phyloP scores from a whole-genome alignment of 2,113 vertebrate genomes.

The Strigops habroptila region DNA sequence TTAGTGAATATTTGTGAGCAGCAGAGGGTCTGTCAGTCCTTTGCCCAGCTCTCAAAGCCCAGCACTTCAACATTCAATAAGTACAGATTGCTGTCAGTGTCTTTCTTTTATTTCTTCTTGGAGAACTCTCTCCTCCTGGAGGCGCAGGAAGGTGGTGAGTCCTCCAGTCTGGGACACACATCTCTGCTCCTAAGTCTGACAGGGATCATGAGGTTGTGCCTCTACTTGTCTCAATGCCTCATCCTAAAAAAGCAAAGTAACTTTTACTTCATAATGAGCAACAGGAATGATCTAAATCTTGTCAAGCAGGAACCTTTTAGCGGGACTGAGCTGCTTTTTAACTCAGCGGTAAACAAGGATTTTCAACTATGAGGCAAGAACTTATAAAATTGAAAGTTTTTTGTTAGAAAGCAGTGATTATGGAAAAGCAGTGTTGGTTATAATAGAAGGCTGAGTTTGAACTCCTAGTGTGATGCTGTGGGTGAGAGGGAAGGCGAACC shows the following conservation, averaged over 20 bases:
- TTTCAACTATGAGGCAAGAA: conserved; percentile 21
- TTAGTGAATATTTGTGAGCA: background rate
- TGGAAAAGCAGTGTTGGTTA: background rate
- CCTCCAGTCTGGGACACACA: background rate
- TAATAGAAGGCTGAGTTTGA: background rate
- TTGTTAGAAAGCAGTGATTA: background rate
- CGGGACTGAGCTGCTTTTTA: background rate
- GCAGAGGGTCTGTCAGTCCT: background rate
- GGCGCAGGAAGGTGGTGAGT: background rate
- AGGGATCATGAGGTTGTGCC: background rate
- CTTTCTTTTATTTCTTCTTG: background rate
- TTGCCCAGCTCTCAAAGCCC: background rate
- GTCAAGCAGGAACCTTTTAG: background rate
- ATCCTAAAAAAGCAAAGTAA: background rate
- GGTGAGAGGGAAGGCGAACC: background rate
- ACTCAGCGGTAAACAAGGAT: conserved; percentile 13
- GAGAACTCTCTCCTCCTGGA: background rate
- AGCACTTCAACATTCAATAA: background rate
- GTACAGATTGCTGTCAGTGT: background rate
- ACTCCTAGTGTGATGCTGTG: background rate
- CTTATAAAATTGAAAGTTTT: conserved; percentile 11
- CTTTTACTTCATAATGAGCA: background rate
- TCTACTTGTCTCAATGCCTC: background rate
- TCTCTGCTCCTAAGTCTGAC: background rate
- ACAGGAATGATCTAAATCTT: background rate